These are phyloP conservation scores for Tor tambroides DNA, from an alignment of 2,113 vertebrate species.

Conservation along the genomic window DNA sequence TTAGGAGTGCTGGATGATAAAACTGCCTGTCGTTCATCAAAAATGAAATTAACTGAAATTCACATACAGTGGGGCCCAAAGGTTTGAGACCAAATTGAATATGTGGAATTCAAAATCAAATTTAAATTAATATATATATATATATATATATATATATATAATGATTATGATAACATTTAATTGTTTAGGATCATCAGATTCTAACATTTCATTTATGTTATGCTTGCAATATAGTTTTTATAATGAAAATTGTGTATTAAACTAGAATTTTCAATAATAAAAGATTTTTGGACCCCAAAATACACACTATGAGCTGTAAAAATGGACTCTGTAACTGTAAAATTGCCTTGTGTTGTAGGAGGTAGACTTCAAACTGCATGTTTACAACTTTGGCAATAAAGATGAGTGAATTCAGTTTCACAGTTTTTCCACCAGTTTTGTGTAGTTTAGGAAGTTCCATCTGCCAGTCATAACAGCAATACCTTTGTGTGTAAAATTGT, in stretches of 20 bases:
- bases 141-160: too few relatives aligned
- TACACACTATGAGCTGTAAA: background rate
- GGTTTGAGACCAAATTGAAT: background rate
- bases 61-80: background rate
- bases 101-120: background rate
- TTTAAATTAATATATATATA: too few relatives aligned
- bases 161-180: too few relatives aligned
- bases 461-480: conserved; percentile 5
- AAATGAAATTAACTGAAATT: background rate
- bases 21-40: background rate
- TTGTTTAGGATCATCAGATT: background rate
- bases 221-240: background rate
- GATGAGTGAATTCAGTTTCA: background rate
- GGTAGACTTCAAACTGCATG: conserved; percentile 14
- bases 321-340: too few relatives aligned
- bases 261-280: background rate
- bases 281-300: background rate
- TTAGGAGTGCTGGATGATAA: too few relatives aligned
- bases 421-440: background rate
- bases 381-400: conserved; percentile 28
- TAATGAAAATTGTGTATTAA: background rate
- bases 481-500: background rate
- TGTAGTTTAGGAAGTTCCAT: background rate
- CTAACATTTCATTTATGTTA: background rate
- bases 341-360: background rate